Conservation (phyloP, 1,140 invertebrate species). For the Aphis gossypii region DNA sequence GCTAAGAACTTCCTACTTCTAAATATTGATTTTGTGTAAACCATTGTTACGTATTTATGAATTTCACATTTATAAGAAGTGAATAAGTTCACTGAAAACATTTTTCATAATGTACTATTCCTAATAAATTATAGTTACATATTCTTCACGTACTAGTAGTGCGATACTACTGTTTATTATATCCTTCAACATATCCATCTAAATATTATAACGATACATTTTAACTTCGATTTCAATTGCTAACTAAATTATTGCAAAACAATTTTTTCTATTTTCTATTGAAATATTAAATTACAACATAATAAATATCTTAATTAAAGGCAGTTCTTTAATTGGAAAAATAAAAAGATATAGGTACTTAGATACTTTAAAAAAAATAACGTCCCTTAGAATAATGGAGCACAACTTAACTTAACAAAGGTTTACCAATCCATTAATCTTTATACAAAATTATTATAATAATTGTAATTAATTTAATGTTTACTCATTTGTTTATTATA, state of each 20-base stretch:
- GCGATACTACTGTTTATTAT: background rate
- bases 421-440: too few relatives aligned
- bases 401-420: background rate
- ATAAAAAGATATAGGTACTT: background rate
- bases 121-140: too few relatives aligned
- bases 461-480: background rate
- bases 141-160: too few relatives aligned
- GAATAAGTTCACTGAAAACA: background rate
- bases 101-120: too few relatives aligned
- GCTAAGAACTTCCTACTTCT: background rate
- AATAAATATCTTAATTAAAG: background rate
- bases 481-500: background rate
- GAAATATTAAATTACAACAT: background rate
- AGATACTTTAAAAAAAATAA: background rate
- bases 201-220: background rate
- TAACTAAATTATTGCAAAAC: background rate
- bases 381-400: background rate
- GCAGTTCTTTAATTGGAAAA: background rate
- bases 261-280: background rate
- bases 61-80: background rate
- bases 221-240: background rate
- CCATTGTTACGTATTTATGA: background rate
- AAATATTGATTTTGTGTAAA: background rate
- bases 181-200: background rate
- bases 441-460: background rate